Percentiles rank a stretch among this genome's conserved stretches.
Conservation (phyloP, 2,797 vertebrate genomes). For the Steatocranus sp. region DNA sequence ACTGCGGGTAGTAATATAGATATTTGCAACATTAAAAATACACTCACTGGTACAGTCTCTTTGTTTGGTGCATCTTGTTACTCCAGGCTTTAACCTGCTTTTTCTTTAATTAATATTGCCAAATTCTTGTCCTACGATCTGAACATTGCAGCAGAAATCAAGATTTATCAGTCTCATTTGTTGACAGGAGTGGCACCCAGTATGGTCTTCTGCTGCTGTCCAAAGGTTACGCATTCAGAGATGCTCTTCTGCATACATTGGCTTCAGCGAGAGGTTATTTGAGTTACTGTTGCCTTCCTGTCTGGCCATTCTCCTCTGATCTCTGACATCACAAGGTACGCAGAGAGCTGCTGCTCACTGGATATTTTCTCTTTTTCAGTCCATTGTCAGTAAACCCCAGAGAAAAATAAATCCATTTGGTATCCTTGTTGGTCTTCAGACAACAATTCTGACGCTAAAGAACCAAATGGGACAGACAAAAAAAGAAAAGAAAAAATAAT, state of each 20-base stretch:
- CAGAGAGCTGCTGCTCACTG: not conserved
- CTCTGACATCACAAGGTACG: not conserved
- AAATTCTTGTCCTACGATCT: not conserved
- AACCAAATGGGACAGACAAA: too few species aligned
- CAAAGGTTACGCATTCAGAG: not conserved
- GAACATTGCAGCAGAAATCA: not conserved
- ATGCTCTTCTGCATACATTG: not conserved
- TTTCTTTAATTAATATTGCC: not conserved
- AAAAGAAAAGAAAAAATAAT: too few species aligned
- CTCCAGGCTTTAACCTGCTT: not conserved
- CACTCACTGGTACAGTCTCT: not conserved
- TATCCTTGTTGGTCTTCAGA: too few species aligned
- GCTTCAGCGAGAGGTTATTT: not conserved
- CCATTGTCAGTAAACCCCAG: not conserved
- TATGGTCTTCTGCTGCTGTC: not conserved
- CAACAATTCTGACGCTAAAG: too few species aligned
- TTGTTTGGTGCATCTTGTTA: not conserved
- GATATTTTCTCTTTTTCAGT: not conserved
- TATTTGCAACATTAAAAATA: not conserved
- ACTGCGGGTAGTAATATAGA: rapidly evolving
- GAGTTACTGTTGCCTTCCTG: not conserved
- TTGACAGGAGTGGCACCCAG: rapidly evolving
- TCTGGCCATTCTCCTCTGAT: not conserved
- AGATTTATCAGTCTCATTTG: not conserved
- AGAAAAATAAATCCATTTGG: too few species aligned